Conservation (phyloP, 2,888 invertebrate species). For the Dioctria rufipes region DNA sequence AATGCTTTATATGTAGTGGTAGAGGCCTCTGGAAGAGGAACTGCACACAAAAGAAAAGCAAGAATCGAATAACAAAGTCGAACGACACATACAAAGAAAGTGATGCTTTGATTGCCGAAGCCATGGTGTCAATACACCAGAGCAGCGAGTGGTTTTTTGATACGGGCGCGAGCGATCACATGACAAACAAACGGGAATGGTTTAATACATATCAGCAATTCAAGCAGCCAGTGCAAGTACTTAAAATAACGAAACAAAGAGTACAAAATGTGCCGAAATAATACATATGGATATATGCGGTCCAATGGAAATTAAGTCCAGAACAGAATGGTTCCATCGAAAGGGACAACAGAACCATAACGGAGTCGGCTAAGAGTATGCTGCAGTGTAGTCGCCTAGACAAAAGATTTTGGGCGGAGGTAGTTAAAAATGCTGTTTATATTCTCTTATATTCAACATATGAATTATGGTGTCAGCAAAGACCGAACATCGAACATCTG, state of each 20-base stretch:
- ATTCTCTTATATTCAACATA: too few species aligned
- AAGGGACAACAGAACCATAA: too few species aligned
- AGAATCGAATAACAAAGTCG: not conserved
- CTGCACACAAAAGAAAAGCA: constrained; percentile 55
- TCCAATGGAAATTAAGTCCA: constrained; percentile 56
- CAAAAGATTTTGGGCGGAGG: too few species aligned
- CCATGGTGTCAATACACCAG: not conserved
- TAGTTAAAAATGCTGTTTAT: too few species aligned
- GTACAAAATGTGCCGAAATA: constrained; percentile 54
- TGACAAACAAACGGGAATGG: constrained; percentile 54
- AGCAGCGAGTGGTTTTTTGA: constrained; percentile 57
- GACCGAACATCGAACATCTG: too few species aligned
- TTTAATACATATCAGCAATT: constrained; percentile 26
- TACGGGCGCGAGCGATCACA: constrained; percentile 58
- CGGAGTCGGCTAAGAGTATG: too few species aligned
- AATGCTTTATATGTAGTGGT: constrained; percentile 60
- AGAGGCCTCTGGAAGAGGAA: constrained; percentile 60
- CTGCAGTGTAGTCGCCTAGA: too few species aligned
- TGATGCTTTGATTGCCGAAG: not conserved
- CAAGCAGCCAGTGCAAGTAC: not conserved
- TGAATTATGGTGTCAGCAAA: too few species aligned
- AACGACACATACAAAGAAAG: not conserved
- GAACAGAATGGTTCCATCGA: too few species aligned
- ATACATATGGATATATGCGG: constrained; percentile 58
- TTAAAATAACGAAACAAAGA: constrained; percentile 42